A percentile compares a stretch with the other conserved stretches of the same genome.
Evolutionary conservation across 2,888 invertebrate genomes (phyloP).

Genomic region (Agrochola circellaris): DNA sequence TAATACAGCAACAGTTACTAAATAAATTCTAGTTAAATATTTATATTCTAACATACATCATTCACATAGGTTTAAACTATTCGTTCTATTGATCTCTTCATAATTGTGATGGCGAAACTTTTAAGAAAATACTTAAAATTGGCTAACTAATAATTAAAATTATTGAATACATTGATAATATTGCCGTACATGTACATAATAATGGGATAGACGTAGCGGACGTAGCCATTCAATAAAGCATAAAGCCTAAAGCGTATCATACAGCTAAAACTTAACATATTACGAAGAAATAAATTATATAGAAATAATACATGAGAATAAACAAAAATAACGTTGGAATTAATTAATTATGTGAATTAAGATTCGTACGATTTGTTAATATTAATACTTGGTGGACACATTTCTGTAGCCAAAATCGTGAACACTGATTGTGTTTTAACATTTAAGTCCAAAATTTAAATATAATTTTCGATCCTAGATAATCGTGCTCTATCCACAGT

Average conservation of each 20-base stretch:
- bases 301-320: slow-evolving; percentile 76
- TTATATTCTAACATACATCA: slow-evolving; percentile 83
- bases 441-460: slow-evolving; percentile 62
- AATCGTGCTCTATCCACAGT: slow-evolving; percentile 84
- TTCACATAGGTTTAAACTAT: slow-evolving; percentile 81
- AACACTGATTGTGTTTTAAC: slow-evolving; percentile 64
- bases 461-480: slow-evolving; percentile 64
- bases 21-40: slow-evolving; percentile 82
- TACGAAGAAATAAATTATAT: slow-evolving; percentile 87
- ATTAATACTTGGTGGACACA: slow-evolving; percentile 71
- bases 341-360: slow-evolving; percentile 69
- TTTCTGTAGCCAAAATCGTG: slow-evolving; percentile 64
- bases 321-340: slow-evolving; percentile 75
- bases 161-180: slow-evolving; percentile 82
- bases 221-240: slow-evolving; percentile 82
- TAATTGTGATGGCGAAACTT: slow-evolving; percentile 87
- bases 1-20: slow-evolving; percentile 86
- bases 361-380: slow-evolving; percentile 68
- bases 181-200: slow-evolving; percentile 76
- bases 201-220: slow-evolving; percentile 79
- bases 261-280: slow-evolving; percentile 82
- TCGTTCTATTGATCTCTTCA: slow-evolving; percentile 81
- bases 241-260: slow-evolving; percentile 85
- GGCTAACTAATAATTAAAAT: slow-evolving; percentile 86
- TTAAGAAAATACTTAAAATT: slow-evolving; percentile 83